Base-by-base conservation (phyloP, 2,113 vertebrate genomes). In the Heliornis fulica region DNA sequence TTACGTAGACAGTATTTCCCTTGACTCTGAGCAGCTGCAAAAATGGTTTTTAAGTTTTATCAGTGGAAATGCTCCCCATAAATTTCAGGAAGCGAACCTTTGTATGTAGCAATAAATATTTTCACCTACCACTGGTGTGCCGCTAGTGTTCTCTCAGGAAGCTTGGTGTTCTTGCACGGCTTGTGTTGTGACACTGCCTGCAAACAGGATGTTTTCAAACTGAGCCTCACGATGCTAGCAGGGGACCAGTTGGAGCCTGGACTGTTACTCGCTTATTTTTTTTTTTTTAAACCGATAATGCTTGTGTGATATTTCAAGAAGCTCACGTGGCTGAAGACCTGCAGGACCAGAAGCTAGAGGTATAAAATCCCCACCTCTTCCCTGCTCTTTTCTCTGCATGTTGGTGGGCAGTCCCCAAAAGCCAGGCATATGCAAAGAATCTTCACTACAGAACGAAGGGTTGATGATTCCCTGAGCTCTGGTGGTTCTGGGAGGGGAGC, bases 381-480 rank as follows among this genome's bases (percentile, higher is more conserved):
- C 31, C 31, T 16, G 4, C 13, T 70, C 34, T 50, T 66, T 50
- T 41, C 34, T 28, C 46, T 54, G 34, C 29, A 8, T 20, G 34
- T 4, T 71, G n/a, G 11, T 86, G 61, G 41, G 18, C 56, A 77
- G 61, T 48, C 54, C 85, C 66, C 7, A 1, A 16, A 83, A 93
- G 66, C 10, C 0, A 43, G 70, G 28, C 0, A 0, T 19, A 3
- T 15, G 1, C 11, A 36, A 38, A 63, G 61, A 65, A n/a, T 53
- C 22, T 61, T 65, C 53, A 80, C 28, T 48, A 18, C 23, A 56
- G 56, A 1, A 6, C 46, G 63, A 19, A 79, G 79, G 38, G 53
- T 70, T 5, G n/a, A 6, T 74, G 71, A 61, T 68, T 88, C 56
- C n/a, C n/a, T n/a, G n/a, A n/a, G 1, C 74, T 60, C 22, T 77